Conservation (phyloP, 2,888 invertebrate genomes). For the Sycophila texana region DNA sequence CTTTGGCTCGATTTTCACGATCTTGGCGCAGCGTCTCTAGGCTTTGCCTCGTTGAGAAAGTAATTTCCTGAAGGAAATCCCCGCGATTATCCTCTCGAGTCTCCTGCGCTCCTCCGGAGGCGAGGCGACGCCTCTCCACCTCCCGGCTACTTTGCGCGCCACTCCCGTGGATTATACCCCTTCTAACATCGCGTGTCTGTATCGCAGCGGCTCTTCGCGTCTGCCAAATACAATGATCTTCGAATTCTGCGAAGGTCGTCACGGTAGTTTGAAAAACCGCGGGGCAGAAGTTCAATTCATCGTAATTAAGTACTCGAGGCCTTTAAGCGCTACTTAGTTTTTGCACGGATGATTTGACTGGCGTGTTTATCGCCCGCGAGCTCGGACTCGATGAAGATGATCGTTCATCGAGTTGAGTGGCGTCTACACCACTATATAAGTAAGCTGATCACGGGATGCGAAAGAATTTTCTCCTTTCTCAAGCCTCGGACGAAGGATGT, state of each 20-base stretch:
- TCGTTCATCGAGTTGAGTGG: slow-evolving; percentile 27
- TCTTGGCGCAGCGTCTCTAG: slow-evolving; percentile 31
- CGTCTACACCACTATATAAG: too few species aligned
- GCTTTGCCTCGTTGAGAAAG: slow-evolving; percentile 67
- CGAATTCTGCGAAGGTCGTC: too few species aligned
- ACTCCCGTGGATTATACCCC: slow-evolving; percentile 25
- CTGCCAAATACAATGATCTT: too few species aligned
- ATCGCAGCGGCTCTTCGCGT: too few species aligned
- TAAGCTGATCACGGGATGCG: neutral
- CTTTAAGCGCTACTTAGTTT: too few species aligned
- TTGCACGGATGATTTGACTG: too few species aligned
- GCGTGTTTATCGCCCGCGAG: slow-evolving; percentile 24
- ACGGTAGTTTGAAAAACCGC: too few species aligned
- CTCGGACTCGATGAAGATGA: slow-evolving; percentile 31
- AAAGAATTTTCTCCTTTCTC: neutral
- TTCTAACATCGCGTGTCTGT: too few species aligned
- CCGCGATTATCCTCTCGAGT: slow-evolving; percentile 65
- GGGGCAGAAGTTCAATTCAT: too few species aligned
- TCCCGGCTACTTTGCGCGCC: slow-evolving; percentile 26
- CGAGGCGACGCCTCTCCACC: slow-evolving; percentile 7
- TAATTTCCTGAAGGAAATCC: slow-evolving; percentile 72
- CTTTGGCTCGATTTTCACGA: slow-evolving; percentile 20
- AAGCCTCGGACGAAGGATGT: neutral
- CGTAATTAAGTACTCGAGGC: neutral
- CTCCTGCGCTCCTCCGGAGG: slow-evolving; percentile 1